phyloP scores from a whole-genome alignment of 1,140 invertebrate species.

The Tribolium castaneum region DNA sequence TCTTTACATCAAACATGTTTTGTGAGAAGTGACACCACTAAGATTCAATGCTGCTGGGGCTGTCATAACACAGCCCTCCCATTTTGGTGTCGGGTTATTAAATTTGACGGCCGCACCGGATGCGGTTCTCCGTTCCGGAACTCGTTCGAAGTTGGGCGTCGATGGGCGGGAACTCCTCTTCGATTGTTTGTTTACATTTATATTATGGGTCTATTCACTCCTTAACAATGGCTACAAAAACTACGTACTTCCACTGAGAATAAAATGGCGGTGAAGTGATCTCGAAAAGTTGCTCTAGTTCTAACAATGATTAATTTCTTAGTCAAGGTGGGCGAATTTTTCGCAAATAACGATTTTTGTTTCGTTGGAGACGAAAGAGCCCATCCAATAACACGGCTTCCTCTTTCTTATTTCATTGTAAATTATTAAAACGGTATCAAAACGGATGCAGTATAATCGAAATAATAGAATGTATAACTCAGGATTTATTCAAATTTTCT shows the following conservation, averaged over 20 bases:
- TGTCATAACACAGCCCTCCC: conserved; percentile 33
- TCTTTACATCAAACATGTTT: conserved; percentile 1
- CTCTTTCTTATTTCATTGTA: background rate
- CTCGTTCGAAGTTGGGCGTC: conserved; percentile 25
- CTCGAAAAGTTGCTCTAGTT: background rate
- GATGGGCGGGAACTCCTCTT: conserved; percentile 23
- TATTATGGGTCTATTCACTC: conserved; percentile 38
- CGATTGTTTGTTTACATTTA: conserved; percentile 38
- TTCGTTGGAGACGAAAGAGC: background rate
- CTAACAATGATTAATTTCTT: too few relatives aligned
- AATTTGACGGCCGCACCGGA: conserved; percentile 39
- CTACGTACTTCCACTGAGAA: conserved; percentile 9
- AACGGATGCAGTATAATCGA: conserved; percentile 1
- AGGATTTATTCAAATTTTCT: conserved; percentile 24
- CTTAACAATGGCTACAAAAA: conserved; percentile 39
- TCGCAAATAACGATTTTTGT: too few relatives aligned
- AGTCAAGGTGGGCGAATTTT: too few relatives aligned
- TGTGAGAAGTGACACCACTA: background rate
- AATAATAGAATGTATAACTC: conserved; percentile 7
- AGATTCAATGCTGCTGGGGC: background rate
- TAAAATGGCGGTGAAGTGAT: background rate
- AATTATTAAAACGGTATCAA: conserved; percentile 9
- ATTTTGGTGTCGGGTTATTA: conserved; percentile 39
- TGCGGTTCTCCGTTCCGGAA: conserved; percentile 34
- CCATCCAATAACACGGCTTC: conserved; percentile 17